phyloP scores from a whole-genome alignment of 1,140 invertebrate genomes.

The Brachionus sp. region DNA sequence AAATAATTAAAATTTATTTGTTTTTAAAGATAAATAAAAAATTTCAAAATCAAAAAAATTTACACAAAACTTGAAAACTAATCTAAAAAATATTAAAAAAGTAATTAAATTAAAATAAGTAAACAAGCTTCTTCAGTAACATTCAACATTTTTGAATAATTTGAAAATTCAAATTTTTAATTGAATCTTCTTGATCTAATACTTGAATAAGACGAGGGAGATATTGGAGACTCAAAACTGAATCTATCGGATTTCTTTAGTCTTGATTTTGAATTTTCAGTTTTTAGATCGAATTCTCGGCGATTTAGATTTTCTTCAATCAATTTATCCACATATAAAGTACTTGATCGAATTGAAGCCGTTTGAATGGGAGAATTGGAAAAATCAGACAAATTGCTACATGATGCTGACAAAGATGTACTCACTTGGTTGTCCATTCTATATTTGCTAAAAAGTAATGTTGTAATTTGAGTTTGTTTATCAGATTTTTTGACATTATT shows the following conservation, averaged over 20 bases:
- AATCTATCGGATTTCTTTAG: constrained; percentile 6
- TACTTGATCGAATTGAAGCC: not conserved
- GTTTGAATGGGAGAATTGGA: not conserved
- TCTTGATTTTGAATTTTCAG: not conserved
- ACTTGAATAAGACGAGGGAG: not conserved
- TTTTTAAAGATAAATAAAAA: no score
- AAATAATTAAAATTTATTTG: no score
- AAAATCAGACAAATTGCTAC: constrained; percentile 32
- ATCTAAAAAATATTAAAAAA: not conserved
- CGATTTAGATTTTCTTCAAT: not conserved
- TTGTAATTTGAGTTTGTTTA: constrained; percentile 41
- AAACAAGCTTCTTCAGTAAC: not conserved
- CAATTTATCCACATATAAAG: not conserved
- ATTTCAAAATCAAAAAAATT: not conserved
- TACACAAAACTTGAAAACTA: not conserved
- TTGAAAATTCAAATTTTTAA: not conserved
- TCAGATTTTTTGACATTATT: constrained; percentile 18
- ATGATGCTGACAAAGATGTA: constrained; percentile 1
- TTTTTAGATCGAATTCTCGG: not conserved
- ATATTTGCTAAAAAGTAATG: not conserved
- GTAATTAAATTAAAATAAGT: not conserved
- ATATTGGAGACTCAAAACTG: constrained; percentile 4
- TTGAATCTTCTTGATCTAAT: constrained; percentile 3
- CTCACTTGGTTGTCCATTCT: not conserved
- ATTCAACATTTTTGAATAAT: not conserved